Base-by-base conservation (phyloP, 1,140 invertebrate genomes). In the Maniola jurtina region DNA sequence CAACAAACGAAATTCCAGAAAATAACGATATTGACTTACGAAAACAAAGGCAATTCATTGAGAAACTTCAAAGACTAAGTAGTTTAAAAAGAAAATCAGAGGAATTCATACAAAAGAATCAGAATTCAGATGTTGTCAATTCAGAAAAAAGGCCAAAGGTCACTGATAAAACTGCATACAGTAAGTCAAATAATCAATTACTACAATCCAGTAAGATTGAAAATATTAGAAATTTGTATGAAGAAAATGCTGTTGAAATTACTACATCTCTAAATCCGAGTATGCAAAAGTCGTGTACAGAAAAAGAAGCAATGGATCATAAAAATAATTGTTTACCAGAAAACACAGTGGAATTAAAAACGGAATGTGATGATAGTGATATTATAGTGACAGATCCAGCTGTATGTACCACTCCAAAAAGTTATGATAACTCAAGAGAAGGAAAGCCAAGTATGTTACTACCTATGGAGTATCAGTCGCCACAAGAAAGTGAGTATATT, bases 71-170 rank as follows among this genome's bases (percentile, higher is more conserved):
- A 67, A 86, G 81, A 69, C 73, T 91, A 54, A 91, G 81, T 70
- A 83, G 79, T 48, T 76, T 91, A 15, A 92, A 92, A 75, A 83
- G 91, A 68, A 92, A 91, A 81, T 91, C 89, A 54, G 88, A 90
- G 64, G 88, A 90, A 62, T 84, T 87, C 56, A 61, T 89, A n/a
- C 84, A 86, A 68, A 90, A 88, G 66, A 89, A 83, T 54, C 89
- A 84, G 64, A 89, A 84, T 68, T 68, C 80, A 45, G 83, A 87
- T 50, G 56, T 84, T 55, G 52, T 80, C 6, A 86, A 83, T 54
- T 64, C 80, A 48, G 91, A 91, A 61, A 92, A 92, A 60, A 82
- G 83, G 55, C 73, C 80, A 9, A 92, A 91, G 75, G 71, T 83
- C 9, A 82, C 83, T 72, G 88, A 92, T 11, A 91, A 90, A 70